Evolutionary conservation across 2,888 invertebrate species (phyloP).

Genomic region (Synergus itoensis): DNA sequence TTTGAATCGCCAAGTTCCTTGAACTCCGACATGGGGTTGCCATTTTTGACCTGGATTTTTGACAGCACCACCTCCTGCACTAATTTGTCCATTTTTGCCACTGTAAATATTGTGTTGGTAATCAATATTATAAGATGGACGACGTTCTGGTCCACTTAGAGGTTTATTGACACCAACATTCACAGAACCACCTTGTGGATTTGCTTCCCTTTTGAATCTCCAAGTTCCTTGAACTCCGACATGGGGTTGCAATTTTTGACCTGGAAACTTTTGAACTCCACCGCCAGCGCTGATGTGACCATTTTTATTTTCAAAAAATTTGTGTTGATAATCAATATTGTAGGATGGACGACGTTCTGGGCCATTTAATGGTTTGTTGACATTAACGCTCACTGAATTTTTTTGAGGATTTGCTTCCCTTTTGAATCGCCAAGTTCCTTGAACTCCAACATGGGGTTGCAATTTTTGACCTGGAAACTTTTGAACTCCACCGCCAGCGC

Average conservation of each 20-base stretch:
- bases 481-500: constrained; percentile 52
- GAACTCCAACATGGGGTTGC: constrained; percentile 54
- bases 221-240: constrained; percentile 47
- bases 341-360: constrained; percentile 55
- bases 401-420: constrained; percentile 41
- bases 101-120: constrained; percentile 56
- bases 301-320: constrained; percentile 42
- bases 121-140: constrained; percentile 54
- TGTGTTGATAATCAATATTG: constrained; percentile 56
- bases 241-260: constrained; percentile 48
- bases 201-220: constrained; percentile 51
- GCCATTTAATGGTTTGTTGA: constrained; percentile 54
- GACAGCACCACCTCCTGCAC: constrained; percentile 53
- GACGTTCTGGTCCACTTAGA: constrained; percentile 54
- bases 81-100: constrained; percentile 53
- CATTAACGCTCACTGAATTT: constrained; percentile 17
- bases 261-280: constrained; percentile 47
- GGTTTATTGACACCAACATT: constrained; percentile 51
- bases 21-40: constrained; percentile 55
- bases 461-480: constrained; percentile 53
- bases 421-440: constrained; percentile 42
- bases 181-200: constrained; percentile 54
- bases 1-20: constrained; percentile 42
- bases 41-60: constrained; percentile 54
- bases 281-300: constrained; percentile 49